phyloP scores from a whole-genome alignment of 2,797 vertebrate genomes.

The Malacoraja senta region DNA sequence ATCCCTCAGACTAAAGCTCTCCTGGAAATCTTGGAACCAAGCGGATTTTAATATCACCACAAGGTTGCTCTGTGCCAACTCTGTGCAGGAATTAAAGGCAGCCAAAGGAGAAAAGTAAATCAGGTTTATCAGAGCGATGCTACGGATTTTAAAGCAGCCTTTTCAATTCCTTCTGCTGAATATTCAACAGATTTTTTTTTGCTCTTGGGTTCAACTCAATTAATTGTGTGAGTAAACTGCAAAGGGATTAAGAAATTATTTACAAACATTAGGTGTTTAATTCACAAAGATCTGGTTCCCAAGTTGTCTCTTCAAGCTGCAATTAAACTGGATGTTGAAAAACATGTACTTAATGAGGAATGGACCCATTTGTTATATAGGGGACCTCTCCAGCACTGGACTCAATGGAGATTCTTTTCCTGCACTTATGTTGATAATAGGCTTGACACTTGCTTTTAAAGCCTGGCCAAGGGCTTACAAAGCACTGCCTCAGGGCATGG shows the following conservation, averaged over 20 bases:
- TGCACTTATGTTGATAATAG: constrained; percentile 23
- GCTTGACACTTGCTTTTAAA: constrained; percentile 26
- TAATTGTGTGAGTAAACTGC: neutral
- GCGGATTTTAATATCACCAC: neutral
- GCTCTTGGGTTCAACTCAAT: neutral
- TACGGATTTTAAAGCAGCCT: neutral
- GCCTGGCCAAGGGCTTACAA: neutral
- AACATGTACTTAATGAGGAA: constrained; percentile 21
- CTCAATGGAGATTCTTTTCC: neutral
- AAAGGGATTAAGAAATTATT: constrained; percentile 19
- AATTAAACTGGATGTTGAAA: constrained; percentile 28
- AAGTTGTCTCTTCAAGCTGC: neutral
- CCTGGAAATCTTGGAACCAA: neutral
- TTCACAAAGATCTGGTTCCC: constrained; percentile 13
- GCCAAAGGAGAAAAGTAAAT: neutral
- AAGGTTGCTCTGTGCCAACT: neutral
- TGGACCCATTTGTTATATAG: neutral
- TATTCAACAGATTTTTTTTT: neutral
- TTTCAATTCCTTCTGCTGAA: neutral
- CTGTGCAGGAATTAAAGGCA: neutral
- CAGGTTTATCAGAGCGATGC: neutral
- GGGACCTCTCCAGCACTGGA: neutral
- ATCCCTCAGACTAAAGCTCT: neutral
- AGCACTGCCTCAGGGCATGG: neutral
- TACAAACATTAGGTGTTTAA: constrained; percentile 30